phyloP scores from a whole-genome alignment of 2,797 vertebrate genomes.

The Okamejei kenojei region DNA sequence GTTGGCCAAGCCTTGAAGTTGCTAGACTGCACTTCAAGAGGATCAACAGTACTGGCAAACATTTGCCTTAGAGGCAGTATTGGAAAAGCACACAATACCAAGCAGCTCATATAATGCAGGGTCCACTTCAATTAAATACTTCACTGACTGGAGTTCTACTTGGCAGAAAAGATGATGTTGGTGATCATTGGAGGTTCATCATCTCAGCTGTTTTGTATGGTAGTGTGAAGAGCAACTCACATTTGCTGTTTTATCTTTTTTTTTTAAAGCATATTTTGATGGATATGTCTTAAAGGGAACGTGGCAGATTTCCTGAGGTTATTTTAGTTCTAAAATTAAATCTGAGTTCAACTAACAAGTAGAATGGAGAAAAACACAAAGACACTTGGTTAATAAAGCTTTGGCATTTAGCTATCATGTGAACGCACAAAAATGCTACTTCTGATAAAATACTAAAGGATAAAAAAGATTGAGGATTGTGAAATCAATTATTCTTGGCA shows the following conservation, averaged over 20 bases:
- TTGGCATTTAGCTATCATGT: background rate
- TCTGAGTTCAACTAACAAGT: background rate
- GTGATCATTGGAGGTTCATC: background rate
- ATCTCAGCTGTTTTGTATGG: background rate
- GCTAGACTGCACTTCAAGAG: background rate
- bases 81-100: background rate
- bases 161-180: background rate
- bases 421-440: background rate
- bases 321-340: background rate
- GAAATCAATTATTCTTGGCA: background rate
- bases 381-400: background rate
- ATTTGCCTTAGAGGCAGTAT: background rate
- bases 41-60: background rate
- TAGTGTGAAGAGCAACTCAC: background rate
- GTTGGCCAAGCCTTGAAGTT: background rate
- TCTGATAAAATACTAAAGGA: background rate
- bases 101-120: background rate
- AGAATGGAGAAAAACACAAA: background rate
- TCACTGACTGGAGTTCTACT: background rate
- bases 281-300: background rate
- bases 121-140: no score
- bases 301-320: no score
- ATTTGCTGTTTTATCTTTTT: background rate
- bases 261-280: background rate
- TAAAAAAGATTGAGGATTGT: background rate